Evolutionary conservation across 2,888 invertebrate genomes (phyloP), one percentile per base, ranked within the genome.

Genomic region (Ectemnius continuus): DNA sequence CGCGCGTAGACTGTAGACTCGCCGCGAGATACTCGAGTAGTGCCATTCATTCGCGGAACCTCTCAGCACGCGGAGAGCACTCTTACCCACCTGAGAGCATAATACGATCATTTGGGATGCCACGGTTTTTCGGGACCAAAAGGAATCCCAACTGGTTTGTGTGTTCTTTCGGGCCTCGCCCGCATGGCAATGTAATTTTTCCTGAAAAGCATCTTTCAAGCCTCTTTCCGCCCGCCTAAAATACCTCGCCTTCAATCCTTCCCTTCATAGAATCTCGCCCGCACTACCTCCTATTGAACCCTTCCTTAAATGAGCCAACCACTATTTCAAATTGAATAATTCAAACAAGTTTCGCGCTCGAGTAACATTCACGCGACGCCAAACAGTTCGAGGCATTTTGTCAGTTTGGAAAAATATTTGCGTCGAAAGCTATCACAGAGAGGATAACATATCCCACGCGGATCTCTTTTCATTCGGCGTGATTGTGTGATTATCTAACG

Each of bases 31-130:
- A 36, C 65, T 79, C 69, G 60, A 74, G 67, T 70, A 20, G 67
- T 14, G 48, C 67, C 65, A 72, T 80, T 77, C 79, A 77, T 80
- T 79, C 63, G 70, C 67, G 73, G 48, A 71, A 67, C 47, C 62
- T 72, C 73, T 76, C 73, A 61, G 73, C 61, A 26, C 70, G 60
- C 58, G 64, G 56, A 76, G 74, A 36, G 36, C 1, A 11, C 45
- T 63, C 58, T 56, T 66, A 66, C 45, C 60, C 63, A 70, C 28
- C 67, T 63, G 47, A 14, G 62, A 65, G 57, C 46, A 60, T 61
- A 78, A 75, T 78, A 67, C 71, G 61, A 75, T 78, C 71, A 64
- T 61, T 78, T 64, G 47, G 64, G 62, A 70, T 61, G 57, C 65
- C 23, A 58, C 60, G 69, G 67, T 77, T 73, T 78, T 74, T 61